Evolutionary conservation across 64 coral and sea anemone species (phyloP).

Genomic region (Orbicella faveolata): DNA sequence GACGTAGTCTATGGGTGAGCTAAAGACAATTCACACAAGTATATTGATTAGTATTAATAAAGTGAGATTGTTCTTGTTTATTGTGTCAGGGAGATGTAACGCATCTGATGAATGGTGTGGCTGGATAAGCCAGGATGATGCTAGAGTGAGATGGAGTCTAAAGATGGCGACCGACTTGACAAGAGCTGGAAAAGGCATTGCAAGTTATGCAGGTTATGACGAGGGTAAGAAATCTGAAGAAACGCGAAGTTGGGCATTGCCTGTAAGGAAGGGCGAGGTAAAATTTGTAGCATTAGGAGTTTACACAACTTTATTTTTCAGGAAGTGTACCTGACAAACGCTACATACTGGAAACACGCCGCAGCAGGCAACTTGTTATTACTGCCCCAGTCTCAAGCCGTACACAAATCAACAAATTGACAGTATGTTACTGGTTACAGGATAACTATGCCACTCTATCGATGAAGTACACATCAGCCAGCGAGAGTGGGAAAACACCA

Average conservation of each 20-base stretch:
- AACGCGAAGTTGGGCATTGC: background rate
- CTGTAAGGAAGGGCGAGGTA: background rate
- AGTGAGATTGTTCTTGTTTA: background rate
- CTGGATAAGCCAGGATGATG: conserved; percentile 2
- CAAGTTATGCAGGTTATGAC: background rate
- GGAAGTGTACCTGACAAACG: background rate
- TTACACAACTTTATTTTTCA: background rate
- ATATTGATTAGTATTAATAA: too few relatives aligned
- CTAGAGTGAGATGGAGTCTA: background rate
- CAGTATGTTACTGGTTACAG: conserved; percentile 15
- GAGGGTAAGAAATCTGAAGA: background rate
- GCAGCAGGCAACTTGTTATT: background rate
- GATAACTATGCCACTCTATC: conserved; percentile 5
- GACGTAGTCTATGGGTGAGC: too few relatives aligned
- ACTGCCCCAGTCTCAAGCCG: background rate
- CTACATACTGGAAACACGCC: background rate
- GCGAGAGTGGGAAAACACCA: background rate
- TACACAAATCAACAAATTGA: background rate
- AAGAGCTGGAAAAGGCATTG: background rate
- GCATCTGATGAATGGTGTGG: conserved; percentile 18
- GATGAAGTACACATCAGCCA: background rate
- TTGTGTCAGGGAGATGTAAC: background rate
- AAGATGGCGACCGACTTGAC: background rate
- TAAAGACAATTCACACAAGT: too few relatives aligned
- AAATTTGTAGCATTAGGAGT: background rate